Evolutionary conservation across 2,888 invertebrate species (phyloP), one percentile per base, ranked within the genome.

Genomic region (Patella caerulea): DNA sequence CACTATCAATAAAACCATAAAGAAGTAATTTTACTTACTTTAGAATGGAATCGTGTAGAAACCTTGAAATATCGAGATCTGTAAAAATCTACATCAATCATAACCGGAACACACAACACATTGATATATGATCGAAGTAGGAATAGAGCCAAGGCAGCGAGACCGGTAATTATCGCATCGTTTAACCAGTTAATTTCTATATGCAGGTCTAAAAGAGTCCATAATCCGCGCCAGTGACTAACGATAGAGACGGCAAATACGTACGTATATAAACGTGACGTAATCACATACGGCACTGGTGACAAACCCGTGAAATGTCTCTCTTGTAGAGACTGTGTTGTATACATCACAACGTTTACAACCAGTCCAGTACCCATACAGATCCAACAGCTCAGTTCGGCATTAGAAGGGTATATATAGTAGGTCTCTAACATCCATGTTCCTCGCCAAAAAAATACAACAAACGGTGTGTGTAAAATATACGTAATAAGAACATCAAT

Each of bases 211-310:
- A 74, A 34, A 15, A 74, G 56, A 24, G 17, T 17, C 74, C 74
- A 74, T 45, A 74, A 15, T 34, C 74, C 74, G 34, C 74, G 55
- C 74, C 74, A 74, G n/a, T 74, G 55, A 65, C 24, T 29, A 19
- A 74, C 45, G 4, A 24, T 19, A 15, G 56, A 56, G 17, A 74
- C 17, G 9, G 34, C 74, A 45, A 59, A 34, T 59, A 74, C 29
- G 19, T 56, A 34, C 45, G 74, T 74, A 14, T 74, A 74, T 4
- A 74, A 59, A 59, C 74, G 24, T 45, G 74, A 34, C 2, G 34
- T 29, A 34, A 74, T 17, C 17, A 74, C 55, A 74, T 59, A 74
- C 55, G 45, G 65, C 29, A 65, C 52, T 19, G n/a, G 12, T 12
- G 24, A 34, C 59, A 56, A 29, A 0, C 74, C 15, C 11, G 17